Evolutionary conservation across 2,888 invertebrate species (phyloP), one percentile per base, ranked within the genome.

Genomic region (Plebejus melissa): DNA sequence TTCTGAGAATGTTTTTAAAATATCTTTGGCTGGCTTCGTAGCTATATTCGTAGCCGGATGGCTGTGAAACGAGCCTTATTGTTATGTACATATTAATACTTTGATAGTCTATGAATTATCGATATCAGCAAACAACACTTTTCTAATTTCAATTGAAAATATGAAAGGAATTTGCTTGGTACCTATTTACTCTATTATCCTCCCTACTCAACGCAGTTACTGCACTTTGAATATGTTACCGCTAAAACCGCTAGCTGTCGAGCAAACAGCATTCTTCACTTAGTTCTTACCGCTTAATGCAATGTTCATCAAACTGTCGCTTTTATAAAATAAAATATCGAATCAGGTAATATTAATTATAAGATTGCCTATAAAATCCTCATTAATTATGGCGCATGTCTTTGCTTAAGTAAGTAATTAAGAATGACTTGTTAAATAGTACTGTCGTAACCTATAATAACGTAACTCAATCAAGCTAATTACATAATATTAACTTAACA

Each of bases 341-440:
- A 16, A 6, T 65, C 11, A 65, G 13, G 9, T 58, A n/a, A 22
- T 58, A 58, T 58, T 58, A 22, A 13, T 58, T 16, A 22, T 22
- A 22, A 16, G 4, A 54, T 54, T 54, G 16, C 11, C 88, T 22
- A 79, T 89, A 6, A 83, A 86, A 69, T 88, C 84, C 75, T 77
- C 84, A 1, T 88, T 88, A 3, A 88, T 88, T 87, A 77, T 84
- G 9, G 79, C 87, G 79, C 89, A 60, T 11, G n/a, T 28, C 9
- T 28, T 28, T 22, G 9, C 9, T 28, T 22, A 3, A 28, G 28
- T 60, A 28, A 28, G 22, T 58, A 58, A 22, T 22, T 58, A 58
- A 22, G 13, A 65, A 65, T 32, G 32, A 36, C 11, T 16, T 65
- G 13, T 36, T 65, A 65, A 65, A 36, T 36, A 65, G 32, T 3